These are phyloP conservation scores for Spheniscus humboldti DNA, from an alignment of 2,797 vertebrate genomes.

Conservation along the genomic window DNA sequence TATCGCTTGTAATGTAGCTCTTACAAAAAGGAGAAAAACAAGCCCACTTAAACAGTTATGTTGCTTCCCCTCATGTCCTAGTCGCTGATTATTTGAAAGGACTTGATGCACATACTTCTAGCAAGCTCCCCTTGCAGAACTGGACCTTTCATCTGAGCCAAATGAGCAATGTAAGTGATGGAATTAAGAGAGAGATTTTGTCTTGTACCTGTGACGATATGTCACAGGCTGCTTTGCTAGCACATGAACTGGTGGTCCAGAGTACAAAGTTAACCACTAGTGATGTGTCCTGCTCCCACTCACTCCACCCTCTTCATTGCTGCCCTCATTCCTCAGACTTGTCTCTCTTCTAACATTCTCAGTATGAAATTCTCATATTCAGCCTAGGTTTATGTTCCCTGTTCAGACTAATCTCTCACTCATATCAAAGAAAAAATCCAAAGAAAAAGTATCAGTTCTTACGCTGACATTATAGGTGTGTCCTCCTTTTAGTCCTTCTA, in stretches of 20 bases:
- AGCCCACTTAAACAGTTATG: background rate
- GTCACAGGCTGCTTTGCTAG: background rate
- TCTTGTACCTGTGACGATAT: background rate
- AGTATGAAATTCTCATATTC: background rate
- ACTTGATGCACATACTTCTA: background rate
- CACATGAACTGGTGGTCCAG: background rate
- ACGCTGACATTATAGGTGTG: slow-evolving; percentile 90
- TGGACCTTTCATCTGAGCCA: background rate
- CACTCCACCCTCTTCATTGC: background rate
- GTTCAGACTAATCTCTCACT: background rate
- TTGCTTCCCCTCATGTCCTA: background rate
- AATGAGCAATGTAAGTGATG: background rate
- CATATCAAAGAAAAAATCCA: background rate
- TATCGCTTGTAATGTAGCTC: background rate
- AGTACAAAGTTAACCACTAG: background rate
- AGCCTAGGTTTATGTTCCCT: background rate
- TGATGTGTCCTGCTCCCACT: background rate
- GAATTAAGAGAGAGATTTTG: background rate
- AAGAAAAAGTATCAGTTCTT: slow-evolving; percentile 32
- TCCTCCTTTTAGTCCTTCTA: slow-evolving; percentile 93
- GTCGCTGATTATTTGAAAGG: background rate
- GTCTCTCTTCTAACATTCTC: background rate
- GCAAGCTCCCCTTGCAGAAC: background rate
- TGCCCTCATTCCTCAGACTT: background rate
- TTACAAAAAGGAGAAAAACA: background rate